phyloP scores from a whole-genome alignment of 2,113 vertebrate species.

The Fulica atra region DNA sequence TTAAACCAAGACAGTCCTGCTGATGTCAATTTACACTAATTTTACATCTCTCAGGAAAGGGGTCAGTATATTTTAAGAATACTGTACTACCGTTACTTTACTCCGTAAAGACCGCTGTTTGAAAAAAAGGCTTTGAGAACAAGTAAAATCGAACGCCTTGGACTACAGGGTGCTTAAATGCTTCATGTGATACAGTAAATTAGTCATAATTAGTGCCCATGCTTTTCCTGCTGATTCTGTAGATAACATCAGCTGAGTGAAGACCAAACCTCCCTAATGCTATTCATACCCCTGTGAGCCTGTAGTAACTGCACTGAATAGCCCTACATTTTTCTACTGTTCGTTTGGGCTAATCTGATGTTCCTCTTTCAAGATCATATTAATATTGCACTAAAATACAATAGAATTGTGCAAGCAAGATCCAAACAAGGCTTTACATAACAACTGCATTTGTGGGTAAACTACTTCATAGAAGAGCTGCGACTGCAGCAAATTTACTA shows the following conservation, averaged over 20 bases:
- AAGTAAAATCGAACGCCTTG: neutral
- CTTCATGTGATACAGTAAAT: neutral
- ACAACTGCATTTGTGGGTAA: neutral
- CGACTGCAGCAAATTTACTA: neutral
- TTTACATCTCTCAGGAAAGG: neutral
- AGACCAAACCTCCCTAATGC: neutral
- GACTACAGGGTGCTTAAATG: neutral
- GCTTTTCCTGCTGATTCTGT: neutral
- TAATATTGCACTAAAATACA: neutral
- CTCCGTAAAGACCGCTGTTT: neutral
- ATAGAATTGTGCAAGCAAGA: neutral
- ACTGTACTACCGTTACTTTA: neutral
- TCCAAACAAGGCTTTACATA: neutral
- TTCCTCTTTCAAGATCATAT: neutral
- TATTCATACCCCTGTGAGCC: neutral
- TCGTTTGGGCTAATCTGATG: neutral
- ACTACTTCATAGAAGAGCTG: neutral
- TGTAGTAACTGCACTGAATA: neutral
- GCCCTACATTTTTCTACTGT: neutral
- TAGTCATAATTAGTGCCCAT: neutral
- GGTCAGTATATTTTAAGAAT: neutral
- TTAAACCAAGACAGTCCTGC: neutral
- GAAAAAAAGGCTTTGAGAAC: neutral
- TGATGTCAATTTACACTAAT: neutral
- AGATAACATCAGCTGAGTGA: neutral